phyloP scores from a whole-genome alignment of 2,888 invertebrate genomes.

The Cyaniris semiargus region DNA sequence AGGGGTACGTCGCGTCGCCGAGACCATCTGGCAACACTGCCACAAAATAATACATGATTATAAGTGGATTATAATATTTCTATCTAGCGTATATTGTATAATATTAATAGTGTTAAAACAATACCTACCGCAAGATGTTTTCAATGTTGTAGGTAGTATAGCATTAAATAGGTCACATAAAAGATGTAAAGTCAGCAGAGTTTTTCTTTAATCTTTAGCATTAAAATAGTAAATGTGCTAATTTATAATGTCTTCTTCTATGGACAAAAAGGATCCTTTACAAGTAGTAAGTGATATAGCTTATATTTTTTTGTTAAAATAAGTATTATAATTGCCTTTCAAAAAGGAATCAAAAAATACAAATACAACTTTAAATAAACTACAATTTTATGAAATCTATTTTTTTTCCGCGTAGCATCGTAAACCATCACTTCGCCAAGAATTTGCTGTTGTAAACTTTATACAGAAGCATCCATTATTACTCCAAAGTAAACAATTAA shows the following conservation, averaged over 20 bases:
- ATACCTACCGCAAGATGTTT: no score
- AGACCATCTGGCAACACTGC: no score
- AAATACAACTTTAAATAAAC: not conserved
- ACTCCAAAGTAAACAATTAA: constrained; percentile 56
- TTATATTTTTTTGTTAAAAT: not conserved
- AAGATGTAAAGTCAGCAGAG: no score
- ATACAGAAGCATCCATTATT: constrained; percentile 65
- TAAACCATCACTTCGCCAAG: constrained; percentile 61
- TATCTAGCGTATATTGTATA: no score
- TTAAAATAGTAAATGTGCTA: no score
- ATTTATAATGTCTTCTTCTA: not conserved
- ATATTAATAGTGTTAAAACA: no score
- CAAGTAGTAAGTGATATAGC: not conserved
- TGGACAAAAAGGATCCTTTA: not conserved
- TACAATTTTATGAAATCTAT: not conserved
- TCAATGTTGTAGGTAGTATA: no score
- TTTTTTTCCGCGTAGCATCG: constrained; percentile 30
- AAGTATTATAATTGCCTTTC: not conserved
- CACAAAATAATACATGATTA: no score
- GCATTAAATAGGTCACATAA: no score
- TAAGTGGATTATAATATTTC: no score
- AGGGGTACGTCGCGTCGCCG: no score
- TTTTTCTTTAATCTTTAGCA: no score
- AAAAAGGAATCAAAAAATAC: not conserved
- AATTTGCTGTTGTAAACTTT: constrained; percentile 59